phyloP scores from a whole-genome alignment of 1,140 invertebrate species.

The Hyles vespertilio region DNA sequence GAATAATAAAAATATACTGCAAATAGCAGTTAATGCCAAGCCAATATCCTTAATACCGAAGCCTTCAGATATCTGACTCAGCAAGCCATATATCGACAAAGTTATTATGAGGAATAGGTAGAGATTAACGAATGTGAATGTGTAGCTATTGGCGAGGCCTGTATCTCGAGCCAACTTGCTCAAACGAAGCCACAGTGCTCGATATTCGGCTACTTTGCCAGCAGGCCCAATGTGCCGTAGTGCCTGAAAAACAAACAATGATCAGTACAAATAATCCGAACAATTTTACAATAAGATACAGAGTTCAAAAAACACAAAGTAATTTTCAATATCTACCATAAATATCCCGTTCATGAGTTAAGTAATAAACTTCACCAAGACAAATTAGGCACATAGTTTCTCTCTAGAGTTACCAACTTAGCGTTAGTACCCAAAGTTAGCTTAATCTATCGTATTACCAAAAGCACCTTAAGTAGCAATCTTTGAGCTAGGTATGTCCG shows the following conservation, averaged over 20 bases:
- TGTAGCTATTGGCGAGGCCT: conserved; percentile 79
- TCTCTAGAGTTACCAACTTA: too few species aligned
- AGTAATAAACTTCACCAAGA: background rate
- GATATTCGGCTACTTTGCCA: conserved; percentile 79
- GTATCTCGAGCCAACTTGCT: conserved; percentile 79
- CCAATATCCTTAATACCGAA: conserved; percentile 82
- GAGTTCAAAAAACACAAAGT: too few species aligned
- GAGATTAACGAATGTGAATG: conserved; percentile 79
- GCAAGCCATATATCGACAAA: conserved; percentile 80
- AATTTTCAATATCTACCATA: too few species aligned
- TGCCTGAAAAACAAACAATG: conserved; percentile 51
- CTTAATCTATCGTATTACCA: too few species aligned
- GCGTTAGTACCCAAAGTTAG: too few species aligned
- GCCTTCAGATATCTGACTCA: conserved; percentile 81
- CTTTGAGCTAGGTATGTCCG: too few species aligned
- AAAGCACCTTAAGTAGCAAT: too few species aligned
- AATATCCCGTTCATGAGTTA: background rate
- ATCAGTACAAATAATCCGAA: background rate
- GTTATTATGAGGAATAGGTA: conserved; percentile 82
- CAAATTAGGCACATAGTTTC: too few species aligned
- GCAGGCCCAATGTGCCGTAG: conserved; percentile 80
- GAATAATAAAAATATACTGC: conserved; percentile 78
- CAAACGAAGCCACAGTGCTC: conserved; percentile 79
- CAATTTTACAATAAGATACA: background rate
- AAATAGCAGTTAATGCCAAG: conserved; percentile 78